phyloP scores from a whole-genome alignment of 2,113 vertebrate species.

The Mobula birostris region DNA sequence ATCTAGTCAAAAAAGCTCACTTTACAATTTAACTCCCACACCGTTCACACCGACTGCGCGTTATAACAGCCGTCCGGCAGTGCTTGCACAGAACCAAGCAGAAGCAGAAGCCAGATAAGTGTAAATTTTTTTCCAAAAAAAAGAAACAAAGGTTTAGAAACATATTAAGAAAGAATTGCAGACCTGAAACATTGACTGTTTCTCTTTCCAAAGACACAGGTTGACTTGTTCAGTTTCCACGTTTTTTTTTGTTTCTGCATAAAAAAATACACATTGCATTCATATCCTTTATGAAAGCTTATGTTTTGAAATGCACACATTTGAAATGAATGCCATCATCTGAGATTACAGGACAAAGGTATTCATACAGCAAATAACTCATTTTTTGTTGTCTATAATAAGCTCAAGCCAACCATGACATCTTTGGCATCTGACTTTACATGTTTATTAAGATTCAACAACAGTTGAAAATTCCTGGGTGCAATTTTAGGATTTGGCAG shows the following conservation, averaged over 20 bases:
- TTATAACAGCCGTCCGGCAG: too few species aligned
- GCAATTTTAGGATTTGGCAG: background rate
- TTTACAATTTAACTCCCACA: too few species aligned
- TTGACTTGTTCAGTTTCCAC: too few species aligned
- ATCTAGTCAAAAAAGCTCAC: too few species aligned
- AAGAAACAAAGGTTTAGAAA: background rate
- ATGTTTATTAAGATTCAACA: conserved; percentile 22
- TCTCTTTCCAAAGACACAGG: too few species aligned
- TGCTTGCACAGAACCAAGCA: too few species aligned
- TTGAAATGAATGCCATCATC: background rate
- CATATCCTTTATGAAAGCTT: background rate
- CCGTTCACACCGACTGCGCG: too few species aligned
- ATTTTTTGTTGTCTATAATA: background rate
- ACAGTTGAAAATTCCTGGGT: background rate
- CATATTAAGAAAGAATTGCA: too few species aligned
- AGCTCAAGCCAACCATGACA: conserved; percentile 1
- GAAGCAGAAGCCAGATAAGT: too few species aligned
- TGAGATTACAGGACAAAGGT: background rate
- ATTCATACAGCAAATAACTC: background rate
- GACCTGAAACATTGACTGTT: too few species aligned
- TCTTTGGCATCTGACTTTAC: background rate
- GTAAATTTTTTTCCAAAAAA: background rate
- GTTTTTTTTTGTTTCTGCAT: too few species aligned
- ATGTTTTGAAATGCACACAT: background rate
- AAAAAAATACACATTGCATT: too few species aligned